Percentiles rank a stretch among this genome's conserved stretches.
Evolutionary conservation across 2,797 vertebrate genomes (phyloP).

Genomic region (Enteromius paludinosus): DNA sequence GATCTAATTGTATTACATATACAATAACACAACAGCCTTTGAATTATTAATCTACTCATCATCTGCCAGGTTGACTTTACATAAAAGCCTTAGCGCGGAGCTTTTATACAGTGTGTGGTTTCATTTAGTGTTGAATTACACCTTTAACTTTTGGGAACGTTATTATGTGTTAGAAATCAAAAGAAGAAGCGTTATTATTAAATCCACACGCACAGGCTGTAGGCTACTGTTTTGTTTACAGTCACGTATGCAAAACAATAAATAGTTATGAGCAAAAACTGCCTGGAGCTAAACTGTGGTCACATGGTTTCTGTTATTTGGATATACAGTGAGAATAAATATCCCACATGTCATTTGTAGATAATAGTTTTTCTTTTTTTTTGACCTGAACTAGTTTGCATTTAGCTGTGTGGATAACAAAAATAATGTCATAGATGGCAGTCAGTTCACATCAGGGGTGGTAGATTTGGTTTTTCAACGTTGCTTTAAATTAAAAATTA

Average conservation of each 20-base stretch:
- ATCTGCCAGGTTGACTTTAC: constrained; percentile 4
- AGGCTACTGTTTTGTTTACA: constrained; percentile 9
- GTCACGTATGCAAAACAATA: neutral
- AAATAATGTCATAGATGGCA: neutral
- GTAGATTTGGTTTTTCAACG: neutral
- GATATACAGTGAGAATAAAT: neutral
- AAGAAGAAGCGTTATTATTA: neutral
- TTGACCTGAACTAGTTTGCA: neutral
- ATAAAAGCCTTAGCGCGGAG: neutral
- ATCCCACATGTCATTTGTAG: neutral
- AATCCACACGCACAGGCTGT: neutral
- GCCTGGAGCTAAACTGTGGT: neutral
- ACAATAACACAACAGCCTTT: constrained; percentile 9
- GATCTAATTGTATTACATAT: constrained; percentile 6
- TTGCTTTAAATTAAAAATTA: no score
- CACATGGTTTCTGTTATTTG: neutral
- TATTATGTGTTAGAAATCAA: neutral
- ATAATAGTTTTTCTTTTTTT: no score
- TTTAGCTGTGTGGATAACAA: neutral
- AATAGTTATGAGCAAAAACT: constrained; percentile 1
- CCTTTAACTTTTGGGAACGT: neutral
- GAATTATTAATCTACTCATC: constrained; percentile 29
- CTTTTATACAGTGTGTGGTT: neutral
- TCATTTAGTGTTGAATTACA: neutral
- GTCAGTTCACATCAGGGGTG: neutral